These are phyloP conservation scores for Podabrus alpinus DNA, from an alignment of 2,888 invertebrate species.

Conservation along the genomic window DNA sequence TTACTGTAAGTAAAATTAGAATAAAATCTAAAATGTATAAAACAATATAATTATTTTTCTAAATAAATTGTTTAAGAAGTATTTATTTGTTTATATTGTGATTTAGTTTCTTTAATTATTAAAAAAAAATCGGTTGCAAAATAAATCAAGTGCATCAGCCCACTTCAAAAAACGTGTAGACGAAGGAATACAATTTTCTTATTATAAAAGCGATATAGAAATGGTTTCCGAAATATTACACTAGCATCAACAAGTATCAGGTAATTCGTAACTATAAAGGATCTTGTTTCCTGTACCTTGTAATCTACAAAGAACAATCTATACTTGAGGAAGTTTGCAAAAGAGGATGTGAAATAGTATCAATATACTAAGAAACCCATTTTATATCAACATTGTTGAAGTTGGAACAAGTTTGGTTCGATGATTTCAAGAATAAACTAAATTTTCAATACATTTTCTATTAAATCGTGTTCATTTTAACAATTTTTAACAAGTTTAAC, in stretches of 20 bases:
- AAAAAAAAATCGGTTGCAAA: too few relatives aligned
- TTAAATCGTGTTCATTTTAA: background rate
- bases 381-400: background rate
- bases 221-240: slow-evolving; percentile 1
- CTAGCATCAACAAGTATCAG: background rate
- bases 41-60: background rate
- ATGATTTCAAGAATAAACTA: background rate
- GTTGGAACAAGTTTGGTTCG: background rate
- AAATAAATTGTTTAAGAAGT: background rate
- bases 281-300: slow-evolving; percentile 14
- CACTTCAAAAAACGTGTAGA: background rate
- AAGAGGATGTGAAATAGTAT: background rate
- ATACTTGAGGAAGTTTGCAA: background rate
- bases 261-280: slow-evolving; percentile 11
- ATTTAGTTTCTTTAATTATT: background rate
- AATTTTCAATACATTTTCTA: background rate
- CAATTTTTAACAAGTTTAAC: background rate
- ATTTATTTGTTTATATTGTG: background rate
- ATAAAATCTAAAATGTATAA: background rate
- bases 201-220: background rate
- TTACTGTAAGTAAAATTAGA: background rate
- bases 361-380: background rate
- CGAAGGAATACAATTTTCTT: background rate
- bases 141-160: background rate
- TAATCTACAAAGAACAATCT: slow-evolving; percentile 3